Percentiles rank a stretch among this genome's conserved stretches.
These are phyloP conservation scores for Coracopsis vasa DNA, from an alignment of 2,113 vertebrate species.

Conservation along the genomic window DNA sequence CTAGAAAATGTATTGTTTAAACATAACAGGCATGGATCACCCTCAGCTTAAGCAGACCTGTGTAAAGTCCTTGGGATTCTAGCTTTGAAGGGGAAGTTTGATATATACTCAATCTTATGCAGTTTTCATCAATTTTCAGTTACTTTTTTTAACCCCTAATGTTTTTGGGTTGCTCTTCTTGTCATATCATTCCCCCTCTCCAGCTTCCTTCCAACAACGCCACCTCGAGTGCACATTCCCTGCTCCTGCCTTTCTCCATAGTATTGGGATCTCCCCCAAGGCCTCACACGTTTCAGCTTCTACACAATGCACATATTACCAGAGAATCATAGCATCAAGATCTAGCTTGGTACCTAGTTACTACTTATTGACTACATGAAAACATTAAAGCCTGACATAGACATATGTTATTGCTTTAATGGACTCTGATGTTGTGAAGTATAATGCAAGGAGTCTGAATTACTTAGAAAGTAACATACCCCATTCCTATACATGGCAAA, in stretches of 20 bases:
- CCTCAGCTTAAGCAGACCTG: neutral
- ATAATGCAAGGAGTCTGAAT: neutral
- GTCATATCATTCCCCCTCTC: neutral
- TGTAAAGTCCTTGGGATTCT: no score
- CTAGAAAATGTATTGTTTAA: neutral
- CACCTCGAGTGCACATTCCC: neutral
- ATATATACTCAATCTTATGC: neutral
- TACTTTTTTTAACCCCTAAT: fast-evolving
- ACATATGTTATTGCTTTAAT: neutral
- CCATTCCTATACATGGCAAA: neutral
- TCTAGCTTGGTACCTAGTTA: neutral
- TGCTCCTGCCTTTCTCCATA: neutral
- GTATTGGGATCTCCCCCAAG: neutral
- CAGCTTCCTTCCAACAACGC: neutral
- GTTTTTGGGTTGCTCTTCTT: neutral
- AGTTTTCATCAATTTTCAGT: neutral
- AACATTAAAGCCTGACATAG: neutral
- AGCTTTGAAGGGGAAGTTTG: neutral
- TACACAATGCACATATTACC: neutral
- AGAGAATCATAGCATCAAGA: neutral
- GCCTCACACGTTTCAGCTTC: neutral
- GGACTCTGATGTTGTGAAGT: neutral
- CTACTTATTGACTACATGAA: fast-evolving
- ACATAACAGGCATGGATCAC: neutral
- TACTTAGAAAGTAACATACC: neutral